Evolutionary conservation across 2,113 vertebrate genomes (phyloP).

Genomic region (Esox niger): DNA sequence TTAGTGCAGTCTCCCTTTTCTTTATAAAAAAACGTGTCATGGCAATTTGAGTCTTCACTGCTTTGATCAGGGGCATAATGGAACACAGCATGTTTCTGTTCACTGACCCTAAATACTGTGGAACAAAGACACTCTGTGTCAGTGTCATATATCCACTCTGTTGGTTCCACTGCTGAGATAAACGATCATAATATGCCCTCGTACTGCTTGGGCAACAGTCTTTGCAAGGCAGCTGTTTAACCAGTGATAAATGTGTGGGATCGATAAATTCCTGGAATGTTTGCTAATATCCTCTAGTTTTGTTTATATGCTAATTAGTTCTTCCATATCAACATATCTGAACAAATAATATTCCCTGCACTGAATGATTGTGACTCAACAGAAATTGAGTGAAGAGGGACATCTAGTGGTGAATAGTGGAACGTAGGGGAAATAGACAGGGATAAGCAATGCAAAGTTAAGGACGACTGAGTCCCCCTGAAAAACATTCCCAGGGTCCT

Average conservation of each 20-base stretch:
- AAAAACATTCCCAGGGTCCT: too few relatives aligned
- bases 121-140: not conserved
- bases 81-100: constrained; percentile 1
- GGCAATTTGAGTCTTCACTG: constrained; percentile 15
- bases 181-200: not conserved
- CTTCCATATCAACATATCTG: not conserved
- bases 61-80: constrained; percentile 30
- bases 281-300: constrained; percentile 5
- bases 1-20: constrained; percentile 21
- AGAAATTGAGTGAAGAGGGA: constrained; percentile 11
- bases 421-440: not conserved
- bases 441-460: too few relatives aligned
- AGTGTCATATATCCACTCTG: not conserved
- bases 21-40: constrained; percentile 30
- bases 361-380: not conserved
- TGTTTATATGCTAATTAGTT: not conserved
- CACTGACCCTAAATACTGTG: not conserved
- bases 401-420: constrained; percentile 18
- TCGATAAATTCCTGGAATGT: not conserved
- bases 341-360: not conserved
- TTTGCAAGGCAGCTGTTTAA: not conserved
- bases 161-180: not conserved
- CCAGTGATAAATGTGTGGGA: not conserved
- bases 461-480: too few relatives aligned
- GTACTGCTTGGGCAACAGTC: not conserved